Conservation (phyloP, 2,888 invertebrate species). For the Sinelater perroti region DNA sequence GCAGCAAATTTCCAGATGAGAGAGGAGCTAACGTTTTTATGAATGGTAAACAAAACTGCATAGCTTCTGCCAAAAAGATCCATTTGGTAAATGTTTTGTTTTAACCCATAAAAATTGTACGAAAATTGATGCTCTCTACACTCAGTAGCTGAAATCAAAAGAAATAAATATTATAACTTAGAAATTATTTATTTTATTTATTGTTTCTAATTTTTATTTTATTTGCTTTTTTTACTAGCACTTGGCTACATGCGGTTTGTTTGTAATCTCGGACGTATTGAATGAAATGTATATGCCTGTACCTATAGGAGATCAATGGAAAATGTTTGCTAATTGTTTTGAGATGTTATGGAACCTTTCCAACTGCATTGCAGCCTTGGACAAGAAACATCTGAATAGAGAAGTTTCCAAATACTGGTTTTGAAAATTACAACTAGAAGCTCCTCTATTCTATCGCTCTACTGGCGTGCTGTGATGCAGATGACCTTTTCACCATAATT, state of each 20-base stretch:
- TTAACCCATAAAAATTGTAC: slow-evolving; percentile 36
- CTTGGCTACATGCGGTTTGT: slow-evolving; percentile 41
- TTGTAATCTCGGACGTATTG: slow-evolving; percentile 41
- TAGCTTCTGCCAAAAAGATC: slow-evolving; percentile 23
- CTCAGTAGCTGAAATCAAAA: slow-evolving; percentile 29
- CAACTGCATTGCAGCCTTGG: slow-evolving; percentile 46
- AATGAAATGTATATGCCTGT: slow-evolving; percentile 36
- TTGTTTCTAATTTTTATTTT: no score
- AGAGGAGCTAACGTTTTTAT: slow-evolving; percentile 19
- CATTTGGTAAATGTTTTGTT: slow-evolving; percentile 32
- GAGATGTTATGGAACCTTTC: slow-evolving; percentile 35
- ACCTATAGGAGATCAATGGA: slow-evolving; percentile 41
- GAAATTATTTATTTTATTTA: no score
- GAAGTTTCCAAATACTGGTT: slow-evolving; percentile 42
- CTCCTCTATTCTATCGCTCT: slow-evolving; percentile 44
- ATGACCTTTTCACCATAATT: slow-evolving; percentile 43
- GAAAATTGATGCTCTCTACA: slow-evolving; percentile 39
- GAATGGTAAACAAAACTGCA: slow-evolving; percentile 36
- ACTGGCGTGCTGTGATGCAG: slow-evolving; percentile 45
- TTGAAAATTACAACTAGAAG: slow-evolving; percentile 45
- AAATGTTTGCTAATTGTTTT: slow-evolving; percentile 44
- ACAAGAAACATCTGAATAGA: slow-evolving; percentile 47
- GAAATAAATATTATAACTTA: slow-evolving; percentile 12
- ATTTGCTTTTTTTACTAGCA: slow-evolving; percentile 40
- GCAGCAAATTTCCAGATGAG: slow-evolving; percentile 24